These are phyloP conservation scores for Leucozona laternaria DNA, from an alignment of 2,888 invertebrate genomes.

Conservation along the genomic window DNA sequence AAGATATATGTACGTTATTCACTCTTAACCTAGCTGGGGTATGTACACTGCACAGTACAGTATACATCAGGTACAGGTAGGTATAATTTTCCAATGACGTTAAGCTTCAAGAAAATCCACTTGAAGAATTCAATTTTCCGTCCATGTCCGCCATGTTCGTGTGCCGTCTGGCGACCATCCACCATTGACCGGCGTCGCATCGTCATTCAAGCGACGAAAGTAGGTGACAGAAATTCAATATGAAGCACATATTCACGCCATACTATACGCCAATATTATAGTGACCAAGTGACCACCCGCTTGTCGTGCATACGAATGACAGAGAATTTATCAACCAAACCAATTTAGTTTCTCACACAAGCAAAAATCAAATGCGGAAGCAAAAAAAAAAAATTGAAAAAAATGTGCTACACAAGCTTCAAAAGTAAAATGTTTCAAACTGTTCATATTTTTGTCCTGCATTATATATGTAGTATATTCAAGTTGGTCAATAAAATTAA, in stretches of 20 bases:
- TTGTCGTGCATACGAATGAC: conserved; percentile 11
- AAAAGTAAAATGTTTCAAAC: conserved; percentile 14
- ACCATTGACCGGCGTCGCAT: background rate
- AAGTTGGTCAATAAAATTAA: background rate
- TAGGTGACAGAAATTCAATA: conserved; percentile 73
- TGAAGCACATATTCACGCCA: conserved; percentile 57
- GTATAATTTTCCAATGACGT: background rate
- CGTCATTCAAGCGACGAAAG: conserved; percentile 49
- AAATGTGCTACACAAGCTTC: no score
- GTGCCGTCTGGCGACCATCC: background rate
- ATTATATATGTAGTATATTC: background rate
- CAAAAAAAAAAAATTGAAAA: background rate
- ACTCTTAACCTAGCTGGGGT: conserved; percentile 1
- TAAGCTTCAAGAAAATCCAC: conserved; percentile 58
- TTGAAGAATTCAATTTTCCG: conserved; percentile 61
- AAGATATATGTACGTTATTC: background rate
- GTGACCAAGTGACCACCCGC: conserved; percentile 69
- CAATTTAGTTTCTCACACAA: background rate
- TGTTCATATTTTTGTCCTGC: conserved; percentile 7
- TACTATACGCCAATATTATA: background rate
- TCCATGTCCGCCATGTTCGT: conserved; percentile 35
- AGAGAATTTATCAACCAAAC: background rate
- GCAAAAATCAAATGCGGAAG: conserved; percentile 61
- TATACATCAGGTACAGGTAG: no score
- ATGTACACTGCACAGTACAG: background rate